phyloP scores from a whole-genome alignment of 2,888 invertebrate species.

The Anthrax anthrax region DNA sequence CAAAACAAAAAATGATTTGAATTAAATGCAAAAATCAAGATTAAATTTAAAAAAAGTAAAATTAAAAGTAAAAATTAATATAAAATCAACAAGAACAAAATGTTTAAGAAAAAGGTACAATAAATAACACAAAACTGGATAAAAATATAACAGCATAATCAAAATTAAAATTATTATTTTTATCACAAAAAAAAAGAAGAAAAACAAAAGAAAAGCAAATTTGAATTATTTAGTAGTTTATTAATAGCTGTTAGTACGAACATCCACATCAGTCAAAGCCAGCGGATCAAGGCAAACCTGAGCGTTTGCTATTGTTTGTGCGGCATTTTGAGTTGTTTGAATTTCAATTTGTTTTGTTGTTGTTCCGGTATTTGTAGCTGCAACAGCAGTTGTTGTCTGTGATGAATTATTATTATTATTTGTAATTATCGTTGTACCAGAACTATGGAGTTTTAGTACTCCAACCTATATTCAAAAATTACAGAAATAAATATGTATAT shows the following conservation, averaged over 20 bases:
- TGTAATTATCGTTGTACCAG: slow-evolving; percentile 22
- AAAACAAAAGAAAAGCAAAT: too few relatives aligned
- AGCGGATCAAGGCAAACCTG: slow-evolving; percentile 71
- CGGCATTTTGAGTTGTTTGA: slow-evolving; percentile 24
- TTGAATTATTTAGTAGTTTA: too few relatives aligned
- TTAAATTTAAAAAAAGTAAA: neutral
- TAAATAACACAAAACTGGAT: too few relatives aligned
- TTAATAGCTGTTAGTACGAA: slow-evolving; percentile 39
- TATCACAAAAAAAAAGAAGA: too few relatives aligned
- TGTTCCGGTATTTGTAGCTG: slow-evolving; percentile 30
- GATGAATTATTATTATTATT: slow-evolving; percentile 24
- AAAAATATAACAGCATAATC: too few relatives aligned
- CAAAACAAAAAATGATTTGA: too few relatives aligned
- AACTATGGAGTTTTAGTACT: slow-evolving; percentile 33
- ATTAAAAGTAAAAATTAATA: slow-evolving; percentile 5
- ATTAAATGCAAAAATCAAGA: too few relatives aligned
- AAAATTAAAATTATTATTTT: too few relatives aligned
- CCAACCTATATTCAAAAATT: slow-evolving; percentile 23
- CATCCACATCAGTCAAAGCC: slow-evolving; percentile 58
- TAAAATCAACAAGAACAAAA: slow-evolving; percentile 8
- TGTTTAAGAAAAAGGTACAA: neutral
- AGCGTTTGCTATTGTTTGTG: slow-evolving; percentile 37
- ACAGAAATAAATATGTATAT: neutral
- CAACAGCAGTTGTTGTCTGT: slow-evolving; percentile 21
- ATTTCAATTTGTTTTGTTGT: slow-evolving; percentile 32